Base-by-base conservation (phyloP, 2,888 invertebrate species). In the Xylophagus ater region DNA sequence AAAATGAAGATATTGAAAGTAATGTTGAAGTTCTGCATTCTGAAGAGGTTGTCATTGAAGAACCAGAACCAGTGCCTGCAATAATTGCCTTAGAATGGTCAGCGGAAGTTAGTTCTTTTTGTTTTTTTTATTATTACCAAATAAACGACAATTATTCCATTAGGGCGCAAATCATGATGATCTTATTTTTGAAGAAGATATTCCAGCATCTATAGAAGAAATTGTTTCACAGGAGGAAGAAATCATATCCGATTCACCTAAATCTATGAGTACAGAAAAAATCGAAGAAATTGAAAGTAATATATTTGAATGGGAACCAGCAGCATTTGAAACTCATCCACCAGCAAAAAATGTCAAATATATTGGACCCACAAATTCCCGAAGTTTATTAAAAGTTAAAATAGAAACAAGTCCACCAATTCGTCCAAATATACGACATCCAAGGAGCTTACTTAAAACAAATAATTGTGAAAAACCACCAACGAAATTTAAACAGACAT, bases 161-260 rank as follows among this genome's bases (percentile, higher is more conserved):
- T 21, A 40, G 40, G 12, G 14, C 4, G 15, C 31, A 4, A 18
- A 40, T n/a, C 29, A 68, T 38, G 68, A 68, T 48, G 68, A 69
- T 55, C 60, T 70, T 38, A 44, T 51, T 14, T 60, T 69, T 2
- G 57, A 65, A 0, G 66, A 67, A 46, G 67, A 73, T 51, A 70
- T 70, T 46, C 68, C 72, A n/a, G 66, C 69, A 2, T 67, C 64
- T 43, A 69, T 72, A 32, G 71, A 70, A 54, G 51, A 51, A 42
- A 42, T 49, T 5, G 43, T 49, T 2, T 17, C 37, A 10, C 33
- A 42, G n/a, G 39, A 45, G 12, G 41, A 32, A 10, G 40, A 41
- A 24, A 18, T 12, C 14, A 20, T n/a, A 3, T 25, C 25, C 10
- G 15, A 18, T 19, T 9, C 17, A 5, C 2, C 18, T 13, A 4